Conservation (phyloP, 1,140 invertebrate genomes). For the Liolophura sinensis region DNA sequence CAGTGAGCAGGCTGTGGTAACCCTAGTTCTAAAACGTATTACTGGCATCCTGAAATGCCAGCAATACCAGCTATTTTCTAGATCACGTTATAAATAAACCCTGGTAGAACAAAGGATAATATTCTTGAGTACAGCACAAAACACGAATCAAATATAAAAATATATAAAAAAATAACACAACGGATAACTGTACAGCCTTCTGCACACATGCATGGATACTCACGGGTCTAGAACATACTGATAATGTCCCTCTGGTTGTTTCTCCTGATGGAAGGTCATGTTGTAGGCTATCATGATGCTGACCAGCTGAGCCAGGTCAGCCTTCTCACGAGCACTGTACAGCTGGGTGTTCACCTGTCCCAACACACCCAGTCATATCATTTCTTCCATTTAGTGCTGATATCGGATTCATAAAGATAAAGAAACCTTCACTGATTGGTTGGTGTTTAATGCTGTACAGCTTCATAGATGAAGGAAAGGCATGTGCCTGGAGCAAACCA, state of each 20-base stretch:
- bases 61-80: no score
- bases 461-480: neutral
- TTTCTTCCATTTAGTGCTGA: neutral
- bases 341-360: conserved; percentile 70
- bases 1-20: no score
- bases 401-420: neutral
- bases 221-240: conserved; percentile 82
- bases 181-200: no score
- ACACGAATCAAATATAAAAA: no score
- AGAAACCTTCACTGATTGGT: neutral
- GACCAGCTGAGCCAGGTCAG: conserved; percentile 72
- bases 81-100: no score
- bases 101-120: no score
- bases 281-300: conserved; percentile 88
- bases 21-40: no score
- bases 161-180: no score
- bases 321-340: conserved; percentile 76
- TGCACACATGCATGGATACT: no score
- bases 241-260: conserved; percentile 76
- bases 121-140: no score
- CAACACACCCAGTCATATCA: neutral
- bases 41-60: no score
- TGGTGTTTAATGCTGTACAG: neutral
- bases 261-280: conserved; percentile 82
- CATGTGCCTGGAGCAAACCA: no score